Percentiles rank a stretch among this genome's conserved stretches.
Conservation (phyloP, 1,140 invertebrate species). For the Portunus trituberculatus region DNA sequence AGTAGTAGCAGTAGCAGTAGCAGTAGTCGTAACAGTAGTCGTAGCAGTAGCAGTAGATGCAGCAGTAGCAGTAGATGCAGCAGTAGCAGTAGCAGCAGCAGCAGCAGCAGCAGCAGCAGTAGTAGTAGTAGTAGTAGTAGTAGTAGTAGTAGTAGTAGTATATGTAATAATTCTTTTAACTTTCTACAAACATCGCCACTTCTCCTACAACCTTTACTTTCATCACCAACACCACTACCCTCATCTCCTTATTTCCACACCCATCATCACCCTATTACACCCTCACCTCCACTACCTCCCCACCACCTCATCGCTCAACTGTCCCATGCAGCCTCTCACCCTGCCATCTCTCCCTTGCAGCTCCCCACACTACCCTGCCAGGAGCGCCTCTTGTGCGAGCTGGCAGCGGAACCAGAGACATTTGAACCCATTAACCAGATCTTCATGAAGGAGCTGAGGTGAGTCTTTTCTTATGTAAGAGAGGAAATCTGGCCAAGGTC, state of each 20-base stretch:
- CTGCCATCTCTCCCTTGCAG: constrained; percentile 64
- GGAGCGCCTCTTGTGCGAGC: constrained; percentile 79
- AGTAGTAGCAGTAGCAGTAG: constrained; percentile 16
- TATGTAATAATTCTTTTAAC: too few relatives aligned
- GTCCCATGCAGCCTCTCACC: background rate
- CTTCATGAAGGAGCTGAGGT: constrained; percentile 78
- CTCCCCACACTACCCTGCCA: constrained; percentile 79
- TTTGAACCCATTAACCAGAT: constrained; percentile 79
- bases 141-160: background rate
- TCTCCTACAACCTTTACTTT: background rate
- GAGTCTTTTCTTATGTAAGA: too few relatives aligned
- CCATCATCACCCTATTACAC: too few relatives aligned
- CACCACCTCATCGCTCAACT: background rate
- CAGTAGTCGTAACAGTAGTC: background rate
- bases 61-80: background rate
- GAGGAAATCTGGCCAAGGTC: too few relatives aligned
- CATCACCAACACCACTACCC: background rate
- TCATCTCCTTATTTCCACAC: too few relatives aligned
- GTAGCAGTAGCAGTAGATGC: background rate
- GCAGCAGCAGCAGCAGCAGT: background rate
- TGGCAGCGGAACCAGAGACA: constrained; percentile 78
- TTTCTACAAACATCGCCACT: too few relatives aligned
- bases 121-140: background rate
- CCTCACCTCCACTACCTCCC: too few relatives aligned
- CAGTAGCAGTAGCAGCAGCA: background rate